These are phyloP conservation scores for Apostichopus parvimensis DNA, from an alignment of 35 echinoderm and acorn worm species.

Conservation along the genomic window DNA sequence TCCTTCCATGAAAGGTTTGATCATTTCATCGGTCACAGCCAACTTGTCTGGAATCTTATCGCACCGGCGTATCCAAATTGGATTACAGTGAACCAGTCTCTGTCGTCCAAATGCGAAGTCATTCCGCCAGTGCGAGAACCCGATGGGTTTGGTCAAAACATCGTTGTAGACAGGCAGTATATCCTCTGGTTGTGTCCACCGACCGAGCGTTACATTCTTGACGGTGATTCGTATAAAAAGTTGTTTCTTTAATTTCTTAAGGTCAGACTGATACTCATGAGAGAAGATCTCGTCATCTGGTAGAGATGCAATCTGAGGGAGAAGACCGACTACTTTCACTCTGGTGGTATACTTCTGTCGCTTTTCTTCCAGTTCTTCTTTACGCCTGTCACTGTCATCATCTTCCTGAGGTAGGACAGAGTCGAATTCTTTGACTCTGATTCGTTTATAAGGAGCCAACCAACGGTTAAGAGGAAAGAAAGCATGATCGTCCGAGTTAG, in stretches of 20 bases:
- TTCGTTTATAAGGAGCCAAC: slow-evolving; percentile 3
- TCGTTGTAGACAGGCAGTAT: slow-evolving; percentile 54
- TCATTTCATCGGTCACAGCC: slow-evolving; percentile 83
- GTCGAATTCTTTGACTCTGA: slow-evolving; percentile 40
- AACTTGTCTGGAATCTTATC: slow-evolving; percentile 74
- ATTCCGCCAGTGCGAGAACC: slow-evolving; percentile 57
- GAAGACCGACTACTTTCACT: slow-evolving; percentile 5
- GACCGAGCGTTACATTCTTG: slow-evolving; percentile 36
- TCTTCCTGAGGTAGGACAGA: slow-evolving; percentile 29
- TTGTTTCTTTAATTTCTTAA: neutral
- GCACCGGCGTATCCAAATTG: slow-evolving; percentile 64
- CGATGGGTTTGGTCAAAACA: slow-evolving; percentile 62
- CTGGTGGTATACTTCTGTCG: slow-evolving; percentile 12
- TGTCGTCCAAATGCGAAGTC: slow-evolving; percentile 75
- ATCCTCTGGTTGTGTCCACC: slow-evolving; percentile 11
- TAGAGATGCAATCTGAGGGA: slow-evolving; percentile 24
- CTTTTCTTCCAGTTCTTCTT: slow-evolving; percentile 50
- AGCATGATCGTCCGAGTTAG: slow-evolving; percentile 2
- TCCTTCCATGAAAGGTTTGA: slow-evolving; percentile 73
- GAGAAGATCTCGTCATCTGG: slow-evolving; percentile 58
- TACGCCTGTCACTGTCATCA: slow-evolving; percentile 23
- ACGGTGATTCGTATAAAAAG: slow-evolving; percentile 5
- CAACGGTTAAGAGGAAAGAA: slow-evolving; percentile 60
- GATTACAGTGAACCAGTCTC: slow-evolving; percentile 64
- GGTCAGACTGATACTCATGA: slow-evolving; percentile 11